Percentiles rank a stretch among this genome's conserved stretches.
Evolutionary conservation across 2,797 vertebrate genomes (phyloP).

Genomic region (Sorex maritimensis): DNA sequence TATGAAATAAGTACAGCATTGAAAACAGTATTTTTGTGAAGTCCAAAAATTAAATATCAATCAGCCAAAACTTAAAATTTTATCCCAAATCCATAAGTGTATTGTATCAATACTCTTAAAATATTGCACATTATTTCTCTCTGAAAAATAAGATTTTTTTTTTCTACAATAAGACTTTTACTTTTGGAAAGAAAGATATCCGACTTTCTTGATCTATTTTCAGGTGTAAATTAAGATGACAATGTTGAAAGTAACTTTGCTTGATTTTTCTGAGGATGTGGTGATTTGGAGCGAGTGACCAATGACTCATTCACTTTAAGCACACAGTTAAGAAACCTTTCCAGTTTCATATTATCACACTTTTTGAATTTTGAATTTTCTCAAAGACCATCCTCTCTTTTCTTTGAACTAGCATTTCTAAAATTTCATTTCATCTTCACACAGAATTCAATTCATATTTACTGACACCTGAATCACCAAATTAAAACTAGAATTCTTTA

Average conservation of each 20-base stretch:
- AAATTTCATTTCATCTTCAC: background rate
- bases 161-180: background rate
- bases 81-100: slow-evolving; percentile 19
- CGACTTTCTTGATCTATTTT: background rate
- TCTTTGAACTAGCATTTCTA: background rate
- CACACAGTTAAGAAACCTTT: slow-evolving; percentile 10
- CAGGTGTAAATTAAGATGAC: background rate
- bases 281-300: background rate
- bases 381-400: background rate
- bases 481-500: background rate
- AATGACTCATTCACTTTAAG: background rate
- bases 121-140: background rate
- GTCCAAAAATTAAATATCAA: background rate
- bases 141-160: background rate
- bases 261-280: slow-evolving; percentile 27
- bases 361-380: background rate
- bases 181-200: background rate
- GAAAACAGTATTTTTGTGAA: background rate
- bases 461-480: background rate
- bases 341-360: background rate
- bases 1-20: background rate
- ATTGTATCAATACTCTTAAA: background rate
- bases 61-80: slow-evolving; percentile 22
- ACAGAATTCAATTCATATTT: background rate
- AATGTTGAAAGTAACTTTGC: background rate